Evolutionary conservation across 2,888 invertebrate species (phyloP).

Genomic region (Pristionchus exspectatus): DNA sequence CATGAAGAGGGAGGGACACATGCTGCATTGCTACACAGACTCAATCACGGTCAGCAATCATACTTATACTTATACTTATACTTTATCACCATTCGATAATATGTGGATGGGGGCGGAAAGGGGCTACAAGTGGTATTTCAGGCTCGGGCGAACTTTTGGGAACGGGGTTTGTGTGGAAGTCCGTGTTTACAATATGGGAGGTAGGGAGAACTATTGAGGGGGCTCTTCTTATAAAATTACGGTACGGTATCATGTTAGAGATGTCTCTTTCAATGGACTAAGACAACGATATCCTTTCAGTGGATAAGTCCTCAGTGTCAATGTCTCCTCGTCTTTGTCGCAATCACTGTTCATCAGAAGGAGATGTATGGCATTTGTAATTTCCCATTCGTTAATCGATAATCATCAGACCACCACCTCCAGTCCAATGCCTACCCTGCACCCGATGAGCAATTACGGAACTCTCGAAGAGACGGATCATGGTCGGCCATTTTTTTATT

Average conservation of each 20-base stretch:
- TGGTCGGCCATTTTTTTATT: background rate
- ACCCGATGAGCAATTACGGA: slow-evolving; percentile 59
- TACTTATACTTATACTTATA: too few species aligned
- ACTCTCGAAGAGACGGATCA: slow-evolving; percentile 25
- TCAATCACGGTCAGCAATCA: background rate
- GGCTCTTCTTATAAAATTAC: too few species aligned
- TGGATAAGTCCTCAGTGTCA: slow-evolving; percentile 60
- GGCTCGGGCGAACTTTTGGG: too few species aligned
- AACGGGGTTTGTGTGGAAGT: too few species aligned
- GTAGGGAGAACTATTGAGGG: too few species aligned
- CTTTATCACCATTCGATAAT: too few species aligned
- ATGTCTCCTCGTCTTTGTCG: slow-evolving; percentile 67
- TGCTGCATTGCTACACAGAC: slow-evolving; percentile 26
- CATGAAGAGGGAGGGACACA: slow-evolving; percentile 30
- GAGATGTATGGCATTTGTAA: slow-evolving; percentile 57
- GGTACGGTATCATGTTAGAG: too few species aligned
- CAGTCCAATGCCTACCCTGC: slow-evolving; percentile 22
- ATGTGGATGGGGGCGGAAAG: too few species aligned
- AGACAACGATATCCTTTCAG: background rate
- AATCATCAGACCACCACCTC: background rate
- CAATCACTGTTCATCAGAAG: slow-evolving; percentile 66
- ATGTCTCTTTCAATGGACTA: too few species aligned
- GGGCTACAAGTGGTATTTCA: too few species aligned
- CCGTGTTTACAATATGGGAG: too few species aligned
- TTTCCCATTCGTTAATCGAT: background rate